A percentile compares a stretch with the other conserved stretches of the same genome.
Evolutionary conservation across 2,797 vertebrate species (phyloP).

Genomic region (Rallus crepitans): DNA sequence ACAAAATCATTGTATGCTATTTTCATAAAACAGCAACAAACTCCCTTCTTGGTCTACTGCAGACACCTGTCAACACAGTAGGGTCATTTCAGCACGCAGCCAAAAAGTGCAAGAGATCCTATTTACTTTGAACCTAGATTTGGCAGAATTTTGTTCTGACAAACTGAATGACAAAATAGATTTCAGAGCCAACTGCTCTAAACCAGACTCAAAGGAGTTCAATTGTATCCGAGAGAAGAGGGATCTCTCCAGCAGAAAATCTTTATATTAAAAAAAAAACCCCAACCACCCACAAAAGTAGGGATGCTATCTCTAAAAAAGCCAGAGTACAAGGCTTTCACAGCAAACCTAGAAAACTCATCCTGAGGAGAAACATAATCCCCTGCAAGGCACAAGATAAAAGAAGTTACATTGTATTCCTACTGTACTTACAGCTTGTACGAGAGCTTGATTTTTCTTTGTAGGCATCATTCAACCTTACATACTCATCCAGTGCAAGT

Average conservation of each 20-base stretch:
- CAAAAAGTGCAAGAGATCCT: not conserved
- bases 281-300: not conserved
- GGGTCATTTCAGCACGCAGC: not conserved
- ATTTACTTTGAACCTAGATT: not conserved
- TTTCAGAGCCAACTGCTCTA: slow-evolving; percentile 14
- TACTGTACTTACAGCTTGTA: slow-evolving; percentile 84
- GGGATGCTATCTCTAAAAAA: not conserved
- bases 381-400: slow-evolving; percentile 25
- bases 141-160: slow-evolving; percentile 5
- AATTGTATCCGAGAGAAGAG: not conserved
- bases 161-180: not conserved
- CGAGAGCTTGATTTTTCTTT: slow-evolving; percentile 87
- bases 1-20: not conserved
- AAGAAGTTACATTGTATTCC: not conserved
- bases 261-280: not conserved
- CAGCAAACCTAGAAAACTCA: slow-evolving; percentile 1
- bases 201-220: not conserved
- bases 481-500: slow-evolving; percentile 84
- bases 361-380: slow-evolving; percentile 15
- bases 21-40: not conserved
- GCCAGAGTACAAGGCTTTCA: not conserved
- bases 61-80: not conserved
- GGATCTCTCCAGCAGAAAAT: not conserved
- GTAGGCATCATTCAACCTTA: slow-evolving; percentile 84
- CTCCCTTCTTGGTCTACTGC: not conserved